Evolutionary conservation across 1,140 invertebrate species (phyloP), one percentile per base, ranked within the genome.

Genomic region (Phocides pigmalion): DNA sequence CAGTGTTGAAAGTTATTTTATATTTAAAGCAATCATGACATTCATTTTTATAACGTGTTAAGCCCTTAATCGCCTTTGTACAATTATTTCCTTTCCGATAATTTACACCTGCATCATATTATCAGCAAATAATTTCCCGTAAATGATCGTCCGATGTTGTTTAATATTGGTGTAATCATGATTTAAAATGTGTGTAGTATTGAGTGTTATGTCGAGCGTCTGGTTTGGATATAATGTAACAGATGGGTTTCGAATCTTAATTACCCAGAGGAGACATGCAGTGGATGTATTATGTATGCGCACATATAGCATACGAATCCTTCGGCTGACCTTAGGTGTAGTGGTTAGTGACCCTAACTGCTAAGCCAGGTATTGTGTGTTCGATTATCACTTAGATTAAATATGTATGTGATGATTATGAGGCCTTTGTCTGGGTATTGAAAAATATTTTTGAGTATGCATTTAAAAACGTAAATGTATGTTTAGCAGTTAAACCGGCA

Each of bases 21-120:
- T 32, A 11, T 11, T 32, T 11, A 32, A 32, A 32, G 28, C 28
- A 3, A 8, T n/a, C 28, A 11, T 32, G 28, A 1, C n/a, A 11
- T 32, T 11, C 28, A 32, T 32, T 32, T 39, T 39, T 39, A 14
- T 39, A 39, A 39, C 11, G 42, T 35, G 41, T 46, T 58, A 46
- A 59, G 28, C 41, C 25, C 54, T 59, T 59, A 46, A 59, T 59
- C 54, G 41, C 41, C 54, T 59, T 46, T 59, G 25, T 59, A 59
- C 54, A 59, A 59, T 59, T 59, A 44, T 59, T 59, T 59, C 41
- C 54, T 59, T 59, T 59, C 54, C 54, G 22, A 44, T 46, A 59
- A 56, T 59, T 59, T 59, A 59, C 42, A 59, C 22, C 25, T 59
- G 54, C 25, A 51, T 42, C 28, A n/a, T n/a, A n/a, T n/a, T n/a